Evolutionary conservation across 1,140 invertebrate genomes (phyloP).

Genomic region (Triops cancriformis): DNA sequence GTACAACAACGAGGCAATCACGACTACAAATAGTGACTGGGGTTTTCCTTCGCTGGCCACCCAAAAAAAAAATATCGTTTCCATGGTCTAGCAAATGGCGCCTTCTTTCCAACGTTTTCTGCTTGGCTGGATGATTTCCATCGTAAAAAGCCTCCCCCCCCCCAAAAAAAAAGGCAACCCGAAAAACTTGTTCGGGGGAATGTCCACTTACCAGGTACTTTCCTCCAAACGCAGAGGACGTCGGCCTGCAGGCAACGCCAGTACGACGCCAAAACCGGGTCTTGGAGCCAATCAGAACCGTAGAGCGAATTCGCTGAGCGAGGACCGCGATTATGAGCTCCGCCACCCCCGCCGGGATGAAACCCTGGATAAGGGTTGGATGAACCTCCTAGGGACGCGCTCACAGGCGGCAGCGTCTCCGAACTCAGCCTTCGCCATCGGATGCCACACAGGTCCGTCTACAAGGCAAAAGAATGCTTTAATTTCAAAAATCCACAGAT

Average conservation of each 20-base stretch:
- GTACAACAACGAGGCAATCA: no score
- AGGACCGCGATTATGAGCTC: background rate
- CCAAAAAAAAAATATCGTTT: no score
- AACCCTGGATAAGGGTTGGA: constrained; percentile 14
- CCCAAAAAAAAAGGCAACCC: constrained; percentile 49
- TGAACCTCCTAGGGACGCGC: constrained; percentile 47
- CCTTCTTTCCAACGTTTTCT: no score
- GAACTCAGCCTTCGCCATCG: constrained; percentile 93
- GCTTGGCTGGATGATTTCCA: no score
- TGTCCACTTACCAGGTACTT: constrained; percentile 43
- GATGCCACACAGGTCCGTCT: constrained; percentile 97
- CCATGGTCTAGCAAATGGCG: no score
- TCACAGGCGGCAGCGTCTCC: constrained; percentile 52
- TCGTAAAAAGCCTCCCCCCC: no score
- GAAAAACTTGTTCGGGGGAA: constrained; percentile 44
- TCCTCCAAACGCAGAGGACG: constrained; percentile 92
- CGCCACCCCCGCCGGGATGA: constrained; percentile 13
- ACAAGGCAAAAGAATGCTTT: constrained; percentile 38
- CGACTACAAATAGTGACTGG: no score
- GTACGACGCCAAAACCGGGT: constrained; percentile 87
- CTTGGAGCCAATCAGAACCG: constrained; percentile 63
- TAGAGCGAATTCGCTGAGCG: background rate
- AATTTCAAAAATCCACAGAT: no score
- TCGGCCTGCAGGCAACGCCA: constrained; percentile 85
- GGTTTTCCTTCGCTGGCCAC: no score